Conservation (phyloP, 2,113 vertebrate genomes). For the Xyrauchen texanus region DNA sequence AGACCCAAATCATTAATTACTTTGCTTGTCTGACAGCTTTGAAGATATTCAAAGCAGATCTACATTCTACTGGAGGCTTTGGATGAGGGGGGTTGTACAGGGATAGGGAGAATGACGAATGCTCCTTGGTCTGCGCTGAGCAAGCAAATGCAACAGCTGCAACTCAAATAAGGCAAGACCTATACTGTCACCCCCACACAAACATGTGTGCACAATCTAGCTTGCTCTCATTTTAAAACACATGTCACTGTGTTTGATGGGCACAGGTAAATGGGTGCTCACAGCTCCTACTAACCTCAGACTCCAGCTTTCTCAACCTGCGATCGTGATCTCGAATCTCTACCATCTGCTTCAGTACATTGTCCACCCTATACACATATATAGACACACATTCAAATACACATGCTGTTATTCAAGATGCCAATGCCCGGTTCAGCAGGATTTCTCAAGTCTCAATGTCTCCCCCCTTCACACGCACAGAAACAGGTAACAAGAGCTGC, state of each 20-base stretch:
- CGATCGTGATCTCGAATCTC: constrained; percentile 61
- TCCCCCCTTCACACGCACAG: constrained; percentile 29
- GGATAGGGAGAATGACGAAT: constrained; percentile 40
- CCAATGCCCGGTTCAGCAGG: constrained; percentile 36
- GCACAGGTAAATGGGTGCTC: not conserved
- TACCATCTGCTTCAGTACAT: constrained; percentile 72
- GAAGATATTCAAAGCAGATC: constrained; percentile 14
- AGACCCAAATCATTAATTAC: constrained; percentile 26
- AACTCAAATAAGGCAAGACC: constrained; percentile 37
- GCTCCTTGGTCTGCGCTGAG: constrained; percentile 55
- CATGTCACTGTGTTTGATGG: not conserved
- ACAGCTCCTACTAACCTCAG: constrained; percentile 65
- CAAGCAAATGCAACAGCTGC: constrained; percentile 59
- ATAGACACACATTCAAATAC: constrained; percentile 43
- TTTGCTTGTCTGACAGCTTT: constrained; percentile 15
- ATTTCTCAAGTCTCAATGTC: constrained; percentile 45
- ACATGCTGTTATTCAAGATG: constrained; percentile 40
- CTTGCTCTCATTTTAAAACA: not conserved
- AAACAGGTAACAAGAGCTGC: constrained; percentile 36
- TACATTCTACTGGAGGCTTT: constrained; percentile 12
- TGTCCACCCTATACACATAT: constrained; percentile 76
- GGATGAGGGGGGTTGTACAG: not conserved
- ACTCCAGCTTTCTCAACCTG: constrained; percentile 64
- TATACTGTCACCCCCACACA: constrained; percentile 6
- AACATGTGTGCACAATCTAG: not conserved